Conservation (phyloP, 2,888 invertebrate genomes). For the Drosophila pegasa region DNA sequence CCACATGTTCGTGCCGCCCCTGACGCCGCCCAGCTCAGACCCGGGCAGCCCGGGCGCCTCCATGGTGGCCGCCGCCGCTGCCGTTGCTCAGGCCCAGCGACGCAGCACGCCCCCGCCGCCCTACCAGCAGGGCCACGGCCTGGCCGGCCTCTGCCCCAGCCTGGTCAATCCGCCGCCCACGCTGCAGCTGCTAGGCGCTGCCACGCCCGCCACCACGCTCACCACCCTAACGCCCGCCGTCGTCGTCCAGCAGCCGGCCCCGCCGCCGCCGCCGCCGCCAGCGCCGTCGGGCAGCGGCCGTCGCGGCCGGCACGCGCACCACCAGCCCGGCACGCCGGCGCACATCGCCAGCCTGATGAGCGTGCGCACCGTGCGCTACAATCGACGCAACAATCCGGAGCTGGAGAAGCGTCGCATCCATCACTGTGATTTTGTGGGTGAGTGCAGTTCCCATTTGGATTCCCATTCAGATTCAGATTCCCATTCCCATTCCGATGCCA, state of each 20-base stretch:
- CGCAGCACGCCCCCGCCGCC: constrained; percentile 83
- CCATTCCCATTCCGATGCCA: background rate
- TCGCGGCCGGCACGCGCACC: constrained; percentile 72
- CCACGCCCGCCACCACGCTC: constrained; percentile 65
- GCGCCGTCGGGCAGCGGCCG: constrained; percentile 44
- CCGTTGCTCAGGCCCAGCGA: constrained; percentile 77
- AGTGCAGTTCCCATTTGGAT: constrained; percentile 72
- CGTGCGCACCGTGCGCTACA: constrained; percentile 89
- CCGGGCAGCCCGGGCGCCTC: constrained; percentile 93
- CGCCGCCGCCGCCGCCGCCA: constrained; percentile 38
- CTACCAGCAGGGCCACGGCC: constrained; percentile 80
- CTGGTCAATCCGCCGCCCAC: constrained; percentile 71
- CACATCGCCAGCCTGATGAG: constrained; percentile 83
- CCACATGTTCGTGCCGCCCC: constrained; percentile 92
- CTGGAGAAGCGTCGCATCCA: constrained; percentile 97
- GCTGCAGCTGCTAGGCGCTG: constrained; percentile 56
- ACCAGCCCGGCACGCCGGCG: constrained; percentile 79
- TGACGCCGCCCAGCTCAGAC: constrained; percentile 95
- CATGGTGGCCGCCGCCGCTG: constrained; percentile 87
- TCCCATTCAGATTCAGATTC: constrained; percentile 3
- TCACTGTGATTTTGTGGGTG: constrained; percentile 97
- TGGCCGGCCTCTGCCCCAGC: constrained; percentile 79
- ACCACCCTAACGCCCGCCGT: constrained; percentile 68
- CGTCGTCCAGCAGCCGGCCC: constrained; percentile 34
- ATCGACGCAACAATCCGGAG: constrained; percentile 98